Conservation (phyloP, 2,797 vertebrate genomes). For the Eulemur albifrons region DNA sequence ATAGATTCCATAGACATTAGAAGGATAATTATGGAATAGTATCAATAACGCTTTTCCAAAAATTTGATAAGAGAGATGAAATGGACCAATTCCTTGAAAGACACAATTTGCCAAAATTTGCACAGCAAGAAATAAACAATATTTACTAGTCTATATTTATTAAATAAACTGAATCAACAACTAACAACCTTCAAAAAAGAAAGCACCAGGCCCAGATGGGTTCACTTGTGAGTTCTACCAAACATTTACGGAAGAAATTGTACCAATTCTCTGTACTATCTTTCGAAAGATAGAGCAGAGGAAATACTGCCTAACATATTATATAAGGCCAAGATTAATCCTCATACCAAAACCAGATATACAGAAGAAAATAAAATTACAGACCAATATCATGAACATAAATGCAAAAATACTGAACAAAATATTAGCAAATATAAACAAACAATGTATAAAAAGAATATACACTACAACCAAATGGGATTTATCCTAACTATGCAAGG, state of each 20-base stretch:
- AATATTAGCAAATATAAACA: neutral
- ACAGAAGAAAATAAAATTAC: neutral
- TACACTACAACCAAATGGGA: neutral
- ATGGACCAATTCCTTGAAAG: neutral
- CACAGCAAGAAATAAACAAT: neutral
- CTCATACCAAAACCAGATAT: neutral
- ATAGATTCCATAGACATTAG: neutral
- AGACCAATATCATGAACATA: neutral
- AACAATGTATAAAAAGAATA: neutral
- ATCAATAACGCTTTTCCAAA: neutral
- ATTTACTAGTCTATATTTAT: neutral
- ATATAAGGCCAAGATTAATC: neutral
- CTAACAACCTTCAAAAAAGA: neutral
- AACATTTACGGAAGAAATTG: neutral
- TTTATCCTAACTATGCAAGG: neutral
- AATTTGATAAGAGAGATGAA: neutral
- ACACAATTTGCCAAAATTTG: neutral
- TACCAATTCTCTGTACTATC: neutral
- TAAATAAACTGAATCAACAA: neutral
- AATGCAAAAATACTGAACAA: neutral
- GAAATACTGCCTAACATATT: neutral
- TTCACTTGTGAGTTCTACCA: neutral
- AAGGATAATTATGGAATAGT: neutral
- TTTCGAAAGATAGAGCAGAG: neutral
- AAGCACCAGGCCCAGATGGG: neutral